phyloP scores from a whole-genome alignment of 1,140 invertebrate genomes.

The Drosophila nigromelanica region DNA sequence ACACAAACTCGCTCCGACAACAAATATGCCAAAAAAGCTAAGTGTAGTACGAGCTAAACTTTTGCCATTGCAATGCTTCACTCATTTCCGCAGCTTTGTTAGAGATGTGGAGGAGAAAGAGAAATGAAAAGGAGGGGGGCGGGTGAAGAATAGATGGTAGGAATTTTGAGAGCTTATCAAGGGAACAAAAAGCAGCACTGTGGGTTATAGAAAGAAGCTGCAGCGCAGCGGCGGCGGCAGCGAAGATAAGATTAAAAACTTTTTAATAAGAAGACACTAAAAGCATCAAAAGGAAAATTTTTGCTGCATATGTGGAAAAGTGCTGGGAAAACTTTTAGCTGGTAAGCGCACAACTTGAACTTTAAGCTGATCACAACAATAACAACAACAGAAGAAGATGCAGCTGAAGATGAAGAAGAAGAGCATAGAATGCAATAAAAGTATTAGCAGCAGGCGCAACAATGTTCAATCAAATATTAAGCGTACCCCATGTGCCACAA shows the following conservation, averaged over 20 bases:
- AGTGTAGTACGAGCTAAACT: constrained; percentile 53
- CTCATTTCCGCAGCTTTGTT: constrained; percentile 59
- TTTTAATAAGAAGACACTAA: constrained; percentile 82
- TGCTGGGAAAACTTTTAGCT: constrained; percentile 53
- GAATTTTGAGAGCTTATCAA: constrained; percentile 49
- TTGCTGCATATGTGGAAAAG: constrained; percentile 59
- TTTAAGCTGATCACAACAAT: constrained; percentile 44
- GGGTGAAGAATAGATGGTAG: constrained; percentile 6
- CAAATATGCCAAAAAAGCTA: constrained; percentile 32
- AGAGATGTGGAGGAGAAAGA: neutral
- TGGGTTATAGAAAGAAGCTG: neutral
- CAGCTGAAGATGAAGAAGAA: constrained; percentile 15
- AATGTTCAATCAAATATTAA: constrained; percentile 80
- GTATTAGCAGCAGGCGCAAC: constrained; percentile 65
- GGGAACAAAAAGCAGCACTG: constrained; percentile 57
- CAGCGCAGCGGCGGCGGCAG: neutral
- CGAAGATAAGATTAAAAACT: constrained; percentile 72
- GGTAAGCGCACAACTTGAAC: constrained; percentile 45
- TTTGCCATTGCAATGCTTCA: constrained; percentile 58
- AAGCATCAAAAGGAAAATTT: constrained; percentile 75
- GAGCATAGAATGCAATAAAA: constrained; percentile 62
- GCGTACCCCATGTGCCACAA: constrained; percentile 17
- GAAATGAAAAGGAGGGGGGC: neutral
- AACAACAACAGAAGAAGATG: neutral
- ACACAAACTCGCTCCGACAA: neutral